A percentile compares a stretch with the other conserved stretches of the same genome.
Conservation (phyloP, 2,888 invertebrate species). For the Cryptocephalus moraei region DNA sequence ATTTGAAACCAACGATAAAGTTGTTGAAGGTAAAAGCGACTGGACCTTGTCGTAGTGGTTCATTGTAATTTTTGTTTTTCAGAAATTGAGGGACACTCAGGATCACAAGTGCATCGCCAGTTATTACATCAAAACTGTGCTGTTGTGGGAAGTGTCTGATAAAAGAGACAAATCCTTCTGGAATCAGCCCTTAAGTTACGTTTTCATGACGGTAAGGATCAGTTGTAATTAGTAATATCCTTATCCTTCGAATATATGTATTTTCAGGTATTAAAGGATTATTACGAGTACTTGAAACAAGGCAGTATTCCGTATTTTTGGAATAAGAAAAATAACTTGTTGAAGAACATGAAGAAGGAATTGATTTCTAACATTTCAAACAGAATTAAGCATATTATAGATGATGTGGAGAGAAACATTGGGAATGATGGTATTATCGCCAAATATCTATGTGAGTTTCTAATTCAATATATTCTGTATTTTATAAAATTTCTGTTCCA, state of each 20-base stretch:
- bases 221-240: neutral
- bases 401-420: conserved; percentile 29
- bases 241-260: neutral
- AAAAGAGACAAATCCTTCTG: conserved; percentile 18
- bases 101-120: conserved; percentile 33
- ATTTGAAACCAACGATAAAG: conserved; percentile 29
- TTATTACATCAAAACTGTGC: conserved; percentile 41
- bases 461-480: neutral
- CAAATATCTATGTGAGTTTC: conserved; percentile 28
- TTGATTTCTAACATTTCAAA: conserved; percentile 32
- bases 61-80: conserved; percentile 17
- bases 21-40: conserved; percentile 25
- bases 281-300: conserved; percentile 18
- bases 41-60: neutral
- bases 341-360: conserved; percentile 29
- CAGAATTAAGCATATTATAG: conserved; percentile 35
- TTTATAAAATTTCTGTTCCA: too few species aligned
- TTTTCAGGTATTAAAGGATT: conserved; percentile 33
- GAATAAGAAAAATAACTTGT: conserved; percentile 31
- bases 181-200: conserved; percentile 21
- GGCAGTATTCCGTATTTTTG: conserved; percentile 33
- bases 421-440: conserved; percentile 23
- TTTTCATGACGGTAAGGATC: conserved; percentile 26
- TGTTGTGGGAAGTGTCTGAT: conserved; percentile 30
- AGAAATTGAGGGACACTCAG: conserved; percentile 37